Evolutionary conservation across 2,113 vertebrate genomes (phyloP), one percentile per base, ranked within the genome.

Genomic region (Dipodomys merriami): DNA sequence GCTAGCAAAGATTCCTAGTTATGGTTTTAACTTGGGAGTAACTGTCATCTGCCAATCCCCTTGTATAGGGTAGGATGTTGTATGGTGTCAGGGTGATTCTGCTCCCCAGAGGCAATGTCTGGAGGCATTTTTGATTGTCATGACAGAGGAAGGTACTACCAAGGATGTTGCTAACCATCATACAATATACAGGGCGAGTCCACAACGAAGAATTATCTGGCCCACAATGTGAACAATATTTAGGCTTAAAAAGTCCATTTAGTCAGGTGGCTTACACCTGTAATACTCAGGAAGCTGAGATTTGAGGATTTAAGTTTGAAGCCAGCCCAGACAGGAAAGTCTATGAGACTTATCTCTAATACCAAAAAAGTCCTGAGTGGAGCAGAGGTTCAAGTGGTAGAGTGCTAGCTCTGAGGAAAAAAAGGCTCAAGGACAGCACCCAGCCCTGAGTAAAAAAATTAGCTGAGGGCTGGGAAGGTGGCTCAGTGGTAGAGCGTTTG

Each of bases 21-120:
- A 86, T 96, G 53, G 10, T 23, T 79, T 85, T 72, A 92, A 86
- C 53, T 91, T 62, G 68, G 16, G 25, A 68, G 25, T 67, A 73
- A 30, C 35, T 33, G 20, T 76, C 30, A 64, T 60, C 78, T 87
- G 46, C 2, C 62, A 86, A 85, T 57, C 46, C 22, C 65, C 25
- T 1, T 30, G 49, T 69, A 71, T 71, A 65, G 5, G 65, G 3
- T 13, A 72, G 27, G 39, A 33, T 78, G 8, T 60, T 18, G 13
- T 33, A n/a, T 7, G 4, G 22, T 77, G 20, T 33, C 78, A 16
- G 27, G 81, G 39, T 27, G 25, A 25, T n/a, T 93, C 84, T 89
- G 62, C 25, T 60, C 16, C 16, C 44, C 27, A 4, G 78, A 49
- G 39, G 23, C 74, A 73, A 25, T 22, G 23, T 27, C 49, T 83